A percentile compares a stretch with the other conserved stretches of the same genome.
These are phyloP conservation scores for Phallusia fumigata DNA, from an alignment of 23 tunicate genomes.

Conservation along the genomic window DNA sequence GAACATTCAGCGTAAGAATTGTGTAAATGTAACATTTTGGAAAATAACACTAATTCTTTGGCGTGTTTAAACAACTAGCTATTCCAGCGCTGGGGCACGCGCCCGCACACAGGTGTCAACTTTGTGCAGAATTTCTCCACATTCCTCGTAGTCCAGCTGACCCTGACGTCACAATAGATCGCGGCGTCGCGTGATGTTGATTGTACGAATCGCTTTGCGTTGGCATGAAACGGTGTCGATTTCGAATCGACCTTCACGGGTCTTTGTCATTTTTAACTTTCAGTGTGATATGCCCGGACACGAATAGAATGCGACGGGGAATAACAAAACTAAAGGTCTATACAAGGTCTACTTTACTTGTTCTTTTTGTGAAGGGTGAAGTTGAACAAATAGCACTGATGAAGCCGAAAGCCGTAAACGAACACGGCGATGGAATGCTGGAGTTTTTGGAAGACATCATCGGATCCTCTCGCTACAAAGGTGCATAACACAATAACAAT, in stretches of 20 bases:
- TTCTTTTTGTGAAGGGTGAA: constrained; percentile 58
- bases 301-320: neutral
- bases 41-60: too few relatives aligned
- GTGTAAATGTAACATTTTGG: too few relatives aligned
- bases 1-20: too few relatives aligned
- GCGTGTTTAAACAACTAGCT: too few relatives aligned
- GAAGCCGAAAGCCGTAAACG: constrained; percentile 86
- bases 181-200: constrained; percentile 7
- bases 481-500: too few relatives aligned
- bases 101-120: too few relatives aligned
- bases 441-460: constrained; percentile 99
- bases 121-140: neutral
- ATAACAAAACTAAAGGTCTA: neutral
- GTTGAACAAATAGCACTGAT: constrained; percentile 98
- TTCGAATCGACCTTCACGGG: neutral
- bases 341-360: neutral
- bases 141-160: neutral
- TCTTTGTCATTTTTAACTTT: neutral
- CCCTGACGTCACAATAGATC: constrained; percentile 9
- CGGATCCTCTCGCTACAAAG: constrained; percentile 81
- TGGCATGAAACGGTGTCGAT: constrained; percentile 9
- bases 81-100: too few relatives aligned
- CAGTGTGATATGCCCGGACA: neutral
- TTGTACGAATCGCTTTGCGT: neutral
- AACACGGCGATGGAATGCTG: constrained; percentile 96